Conservation (phyloP, 2,888 invertebrate genomes). For the Nomada hirtipes region DNA sequence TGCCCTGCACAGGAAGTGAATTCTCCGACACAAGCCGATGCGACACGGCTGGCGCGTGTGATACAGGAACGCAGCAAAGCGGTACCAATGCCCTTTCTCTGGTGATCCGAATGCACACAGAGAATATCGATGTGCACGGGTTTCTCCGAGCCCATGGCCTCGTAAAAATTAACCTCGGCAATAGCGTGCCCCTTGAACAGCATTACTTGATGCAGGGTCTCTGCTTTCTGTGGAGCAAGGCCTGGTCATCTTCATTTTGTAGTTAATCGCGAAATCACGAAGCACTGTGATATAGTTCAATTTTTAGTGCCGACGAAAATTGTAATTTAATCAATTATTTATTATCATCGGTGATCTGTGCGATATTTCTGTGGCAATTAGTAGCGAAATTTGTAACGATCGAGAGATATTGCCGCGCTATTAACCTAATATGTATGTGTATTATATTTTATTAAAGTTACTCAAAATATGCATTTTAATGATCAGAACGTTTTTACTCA, state of each 20-base stretch:
- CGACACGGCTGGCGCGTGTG: slow-evolving; percentile 33
- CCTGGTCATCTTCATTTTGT: background rate
- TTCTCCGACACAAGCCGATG: slow-evolving; percentile 61
- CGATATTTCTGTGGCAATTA: too few species aligned
- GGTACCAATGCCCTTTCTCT: slow-evolving; percentile 67
- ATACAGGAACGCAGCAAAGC: slow-evolving; percentile 69
- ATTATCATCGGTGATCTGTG: too few species aligned
- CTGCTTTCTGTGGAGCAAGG: slow-evolving; percentile 24
- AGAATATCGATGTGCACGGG: slow-evolving; percentile 61
- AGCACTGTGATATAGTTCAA: background rate
- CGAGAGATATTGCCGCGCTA: too few species aligned
- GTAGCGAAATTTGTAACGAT: too few species aligned
- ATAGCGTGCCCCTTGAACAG: slow-evolving; percentile 43
- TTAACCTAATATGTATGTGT: too few species aligned
- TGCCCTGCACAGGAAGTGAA: slow-evolving; percentile 65
- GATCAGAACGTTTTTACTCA: background rate
- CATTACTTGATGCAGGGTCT: slow-evolving; percentile 41
- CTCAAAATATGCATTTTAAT: background rate
- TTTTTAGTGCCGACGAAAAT: background rate
- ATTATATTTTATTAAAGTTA: too few species aligned
- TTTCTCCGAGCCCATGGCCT: slow-evolving; percentile 36
- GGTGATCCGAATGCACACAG: slow-evolving; percentile 61
- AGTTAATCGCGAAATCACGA: background rate
- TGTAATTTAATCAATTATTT: background rate
- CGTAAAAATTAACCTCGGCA: slow-evolving; percentile 14